Conservation (phyloP, 2,888 invertebrate species). For the Gymnosoma rotundatum region DNA sequence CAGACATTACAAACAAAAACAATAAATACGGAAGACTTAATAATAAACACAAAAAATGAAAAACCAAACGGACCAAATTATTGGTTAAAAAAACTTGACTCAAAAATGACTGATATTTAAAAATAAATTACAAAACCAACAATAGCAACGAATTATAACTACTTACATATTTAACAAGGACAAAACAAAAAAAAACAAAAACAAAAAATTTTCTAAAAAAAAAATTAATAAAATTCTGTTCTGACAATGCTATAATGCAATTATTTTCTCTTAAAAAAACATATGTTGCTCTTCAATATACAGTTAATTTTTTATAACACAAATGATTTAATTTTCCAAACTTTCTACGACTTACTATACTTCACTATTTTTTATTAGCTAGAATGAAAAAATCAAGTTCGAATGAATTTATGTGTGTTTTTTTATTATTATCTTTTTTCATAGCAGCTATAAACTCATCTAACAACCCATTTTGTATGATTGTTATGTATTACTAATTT, state of each 20-base stretch:
- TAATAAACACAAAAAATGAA: slow-evolving; percentile 2
- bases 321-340: not conserved
- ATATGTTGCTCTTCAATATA: too few species aligned
- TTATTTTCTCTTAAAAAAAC: not conserved
- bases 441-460: slow-evolving; percentile 29
- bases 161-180: slow-evolving; percentile 12
- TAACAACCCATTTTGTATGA: slow-evolving; percentile 48
- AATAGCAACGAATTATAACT: slow-evolving; percentile 60
- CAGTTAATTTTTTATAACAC: not conserved
- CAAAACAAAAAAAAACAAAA: slow-evolving; percentile 35
- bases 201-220: not conserved
- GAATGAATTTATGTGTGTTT: slow-evolving; percentile 25
- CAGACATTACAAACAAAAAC: slow-evolving; percentile 50
- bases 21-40: slow-evolving; percentile 46
- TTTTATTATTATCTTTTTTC: slow-evolving; percentile 11
- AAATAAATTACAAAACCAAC: slow-evolving; percentile 39
- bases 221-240: not conserved
- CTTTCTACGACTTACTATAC: not conserved
- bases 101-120: slow-evolving; percentile 33
- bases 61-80: slow-evolving; percentile 50
- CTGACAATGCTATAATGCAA: not conserved
- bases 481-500: slow-evolving; percentile 25
- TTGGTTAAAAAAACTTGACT: slow-evolving; percentile 56
- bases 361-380: not conserved
- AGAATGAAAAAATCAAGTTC: slow-evolving; percentile 9